phyloP scores from a whole-genome alignment of 2,113 vertebrate species.

The Saguinus midas region DNA sequence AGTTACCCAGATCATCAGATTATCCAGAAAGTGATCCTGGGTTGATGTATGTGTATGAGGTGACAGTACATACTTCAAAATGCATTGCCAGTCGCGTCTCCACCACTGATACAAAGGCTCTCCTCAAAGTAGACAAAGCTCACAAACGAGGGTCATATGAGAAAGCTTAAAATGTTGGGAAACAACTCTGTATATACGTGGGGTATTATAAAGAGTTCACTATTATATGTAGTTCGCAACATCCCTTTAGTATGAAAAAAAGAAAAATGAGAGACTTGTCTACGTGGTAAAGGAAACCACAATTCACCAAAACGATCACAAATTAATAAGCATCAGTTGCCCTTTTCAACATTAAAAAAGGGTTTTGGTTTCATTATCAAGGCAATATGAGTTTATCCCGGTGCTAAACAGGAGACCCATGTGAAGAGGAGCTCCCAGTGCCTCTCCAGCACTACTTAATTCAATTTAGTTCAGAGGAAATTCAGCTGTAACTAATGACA shows the following conservation, averaged over 20 bases:
- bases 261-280: constrained; percentile 2
- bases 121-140: background rate
- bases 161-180: constrained; percentile 25
- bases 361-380: constrained; percentile 7
- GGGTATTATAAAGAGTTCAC: background rate
- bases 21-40: background rate
- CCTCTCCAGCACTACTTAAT: background rate
- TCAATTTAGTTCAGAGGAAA: constrained; percentile 19
- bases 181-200: background rate
- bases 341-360: constrained; percentile 40
- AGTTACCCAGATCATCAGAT: background rate
- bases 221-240: background rate
- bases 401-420: constrained; percentile 51
- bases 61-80: background rate
- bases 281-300: background rate
- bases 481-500: background rate
- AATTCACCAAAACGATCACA: background rate
- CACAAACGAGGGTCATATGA: background rate
- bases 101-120: background rate
- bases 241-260: constrained; percentile 33
- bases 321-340: background rate
- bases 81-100: background rate
- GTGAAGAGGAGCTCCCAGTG: background rate
- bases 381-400: constrained; percentile 59
- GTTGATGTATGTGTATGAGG: background rate